A percentile compares a stretch with the other conserved stretches of the same genome.
Evolutionary conservation across 2,888 invertebrate genomes (phyloP).

Genomic region (Watsonalla binaria): DNA sequence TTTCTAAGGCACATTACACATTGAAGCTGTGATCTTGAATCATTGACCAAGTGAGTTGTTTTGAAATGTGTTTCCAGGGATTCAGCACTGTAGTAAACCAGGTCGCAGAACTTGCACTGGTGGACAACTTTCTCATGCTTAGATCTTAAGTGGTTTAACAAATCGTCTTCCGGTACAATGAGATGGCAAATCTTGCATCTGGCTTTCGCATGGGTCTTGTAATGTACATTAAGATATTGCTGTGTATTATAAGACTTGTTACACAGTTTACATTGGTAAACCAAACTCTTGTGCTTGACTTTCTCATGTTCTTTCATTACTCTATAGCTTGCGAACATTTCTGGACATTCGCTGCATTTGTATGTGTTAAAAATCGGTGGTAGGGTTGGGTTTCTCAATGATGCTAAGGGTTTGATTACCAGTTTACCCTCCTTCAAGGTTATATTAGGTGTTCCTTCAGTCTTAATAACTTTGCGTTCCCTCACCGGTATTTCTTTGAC

Average conservation of each 20-base stretch:
- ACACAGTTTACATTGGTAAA: slow-evolving; percentile 39
- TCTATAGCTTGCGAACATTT: slow-evolving; percentile 37
- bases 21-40: slow-evolving; percentile 23
- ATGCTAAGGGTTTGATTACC: slow-evolving; percentile 28
- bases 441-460: slow-evolving; percentile 21
- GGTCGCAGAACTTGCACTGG: slow-evolving; percentile 37
- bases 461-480: not conserved
- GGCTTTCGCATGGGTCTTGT: slow-evolving; percentile 32
- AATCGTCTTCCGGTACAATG: slow-evolving; percentile 26
- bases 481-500: not conserved
- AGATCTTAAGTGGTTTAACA: slow-evolving; percentile 37
- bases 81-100: slow-evolving; percentile 36
- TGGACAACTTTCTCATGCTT: slow-evolving; percentile 32
- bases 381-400: slow-evolving; percentile 13
- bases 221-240: slow-evolving; percentile 41
- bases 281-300: slow-evolving; percentile 28
- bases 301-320: slow-evolving; percentile 41
- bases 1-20: slow-evolving; percentile 42
- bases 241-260: slow-evolving; percentile 37
- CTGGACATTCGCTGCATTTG: slow-evolving; percentile 33
- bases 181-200: slow-evolving; percentile 39
- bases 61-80: slow-evolving; percentile 36
- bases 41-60: slow-evolving; percentile 30
- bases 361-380: slow-evolving; percentile 29
- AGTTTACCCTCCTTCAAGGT: slow-evolving; percentile 33